These are phyloP conservation scores for Chlorops oryzae DNA, from an alignment of 1,140 invertebrate genomes.

Conservation along the genomic window DNA sequence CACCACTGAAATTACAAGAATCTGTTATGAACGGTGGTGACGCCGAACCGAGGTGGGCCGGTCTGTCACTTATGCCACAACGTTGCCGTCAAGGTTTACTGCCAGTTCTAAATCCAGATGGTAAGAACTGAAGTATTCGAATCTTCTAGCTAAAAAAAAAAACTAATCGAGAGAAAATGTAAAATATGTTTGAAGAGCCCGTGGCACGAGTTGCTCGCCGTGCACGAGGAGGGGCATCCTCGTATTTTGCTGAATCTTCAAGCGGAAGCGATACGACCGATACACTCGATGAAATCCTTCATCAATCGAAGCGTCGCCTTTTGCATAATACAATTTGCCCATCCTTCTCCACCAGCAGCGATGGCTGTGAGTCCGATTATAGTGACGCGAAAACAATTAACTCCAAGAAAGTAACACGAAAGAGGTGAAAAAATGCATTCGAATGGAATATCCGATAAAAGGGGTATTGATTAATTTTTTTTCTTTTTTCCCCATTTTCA, in stretches of 20 bases:
- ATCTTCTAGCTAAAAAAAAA: background rate
- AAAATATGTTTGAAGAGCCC: no score
- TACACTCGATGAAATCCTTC: background rate
- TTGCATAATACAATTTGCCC: background rate
- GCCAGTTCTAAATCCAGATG: conserved; percentile 38
- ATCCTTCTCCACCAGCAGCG: conserved; percentile 36
- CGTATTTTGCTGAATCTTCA: conserved; percentile 34
- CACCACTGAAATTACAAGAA: conserved; percentile 32
- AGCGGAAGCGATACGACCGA: conserved; percentile 35
- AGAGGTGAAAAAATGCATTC: conserved; percentile 8
- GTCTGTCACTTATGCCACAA: conserved; percentile 37
- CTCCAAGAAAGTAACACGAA: conserved; percentile 25
- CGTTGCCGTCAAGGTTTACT: conserved; percentile 39
- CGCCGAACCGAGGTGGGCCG: conserved; percentile 33
- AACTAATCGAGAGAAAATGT: conserved; percentile 1
- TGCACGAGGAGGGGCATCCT: conserved; percentile 13
- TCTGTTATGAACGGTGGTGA: conserved; percentile 21
- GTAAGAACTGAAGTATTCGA: conserved; percentile 16
- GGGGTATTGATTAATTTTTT: background rate
- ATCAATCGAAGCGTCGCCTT: background rate
- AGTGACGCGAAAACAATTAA: conserved; percentile 18
- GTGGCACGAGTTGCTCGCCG: conserved; percentile 30
- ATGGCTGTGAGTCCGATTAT: conserved; percentile 44
- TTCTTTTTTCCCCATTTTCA: background rate
- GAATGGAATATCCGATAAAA: no score